Evolutionary conservation across 2,888 invertebrate species (phyloP).

Genomic region (Athalia circularis): DNA sequence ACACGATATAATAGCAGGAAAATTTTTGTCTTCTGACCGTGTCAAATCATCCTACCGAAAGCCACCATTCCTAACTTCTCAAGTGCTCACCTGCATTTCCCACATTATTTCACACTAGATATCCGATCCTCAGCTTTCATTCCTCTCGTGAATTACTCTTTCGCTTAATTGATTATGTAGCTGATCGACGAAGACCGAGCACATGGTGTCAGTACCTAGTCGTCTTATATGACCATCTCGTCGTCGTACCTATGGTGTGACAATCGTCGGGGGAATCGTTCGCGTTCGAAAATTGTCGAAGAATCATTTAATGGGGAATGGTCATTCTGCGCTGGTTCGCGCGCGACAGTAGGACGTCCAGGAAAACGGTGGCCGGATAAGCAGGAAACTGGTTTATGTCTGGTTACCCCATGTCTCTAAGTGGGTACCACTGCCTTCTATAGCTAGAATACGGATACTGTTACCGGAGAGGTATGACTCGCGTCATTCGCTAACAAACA

Average conservation of each 20-base stretch:
- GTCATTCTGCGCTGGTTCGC: slow-evolving; percentile 61
- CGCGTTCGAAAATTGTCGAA: slow-evolving; percentile 46
- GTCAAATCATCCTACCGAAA: neutral
- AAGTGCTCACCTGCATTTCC: too few species aligned
- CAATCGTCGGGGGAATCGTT: slow-evolving; percentile 48
- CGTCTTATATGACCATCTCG: neutral
- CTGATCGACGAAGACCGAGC: slow-evolving; percentile 37
- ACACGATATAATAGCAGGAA: neutral
- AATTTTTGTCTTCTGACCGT: neutral
- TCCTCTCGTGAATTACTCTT: too few species aligned
- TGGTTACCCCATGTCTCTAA: slow-evolving; percentile 63
- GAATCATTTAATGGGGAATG: slow-evolving; percentile 66
- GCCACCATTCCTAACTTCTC: neutral
- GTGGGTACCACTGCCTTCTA: slow-evolving; percentile 49
- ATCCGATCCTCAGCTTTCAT: too few species aligned
- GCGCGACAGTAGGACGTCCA: slow-evolving; percentile 63
- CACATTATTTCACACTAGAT: too few species aligned
- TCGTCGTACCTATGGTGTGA: slow-evolving; percentile 45
- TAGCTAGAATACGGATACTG: slow-evolving; percentile 43
- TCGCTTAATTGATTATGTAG: neutral
- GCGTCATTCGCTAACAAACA: slow-evolving; percentile 37
- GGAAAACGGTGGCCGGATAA: slow-evolving; percentile 70
- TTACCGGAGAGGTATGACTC: slow-evolving; percentile 30
- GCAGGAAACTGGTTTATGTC: slow-evolving; percentile 72
- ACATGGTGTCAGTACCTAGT: neutral